phyloP scores from a whole-genome alignment of 2,113 vertebrate genomes.

The Toxostoma redivivum region DNA sequence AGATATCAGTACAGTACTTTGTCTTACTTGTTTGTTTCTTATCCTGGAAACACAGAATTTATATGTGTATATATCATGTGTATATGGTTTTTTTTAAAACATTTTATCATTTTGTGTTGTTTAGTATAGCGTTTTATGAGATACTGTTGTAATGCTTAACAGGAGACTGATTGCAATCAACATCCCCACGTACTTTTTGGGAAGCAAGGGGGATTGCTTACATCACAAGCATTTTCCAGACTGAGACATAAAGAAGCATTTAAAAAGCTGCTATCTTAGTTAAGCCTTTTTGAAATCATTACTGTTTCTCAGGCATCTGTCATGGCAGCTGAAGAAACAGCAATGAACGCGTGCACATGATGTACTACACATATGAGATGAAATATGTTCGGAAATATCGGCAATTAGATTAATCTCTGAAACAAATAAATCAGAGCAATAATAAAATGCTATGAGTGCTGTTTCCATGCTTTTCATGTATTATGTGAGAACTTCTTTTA shows the following conservation, averaged over 20 bases:
- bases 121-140: background rate
- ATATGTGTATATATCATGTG: background rate
- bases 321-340: background rate
- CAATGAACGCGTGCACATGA: background rate
- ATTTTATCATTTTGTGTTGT: background rate
- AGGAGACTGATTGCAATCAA: background rate
- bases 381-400: background rate
- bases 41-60: background rate
- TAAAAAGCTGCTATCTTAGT: background rate
- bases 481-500: background rate
- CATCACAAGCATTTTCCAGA: background rate
- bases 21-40: background rate
- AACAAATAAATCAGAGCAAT: background rate
- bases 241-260: background rate
- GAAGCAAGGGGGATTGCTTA: background rate
- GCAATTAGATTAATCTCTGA: background rate
- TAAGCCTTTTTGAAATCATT: background rate
- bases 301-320: background rate
- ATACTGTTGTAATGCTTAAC: background rate
- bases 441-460: background rate
- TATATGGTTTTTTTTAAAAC: too few species aligned
- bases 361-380: background rate
- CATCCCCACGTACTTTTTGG: background rate
- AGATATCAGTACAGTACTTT: background rate
- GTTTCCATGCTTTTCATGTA: background rate